Percentiles rank a stretch among this genome's conserved stretches.
Evolutionary conservation across 1,140 invertebrate species (phyloP).

Genomic region (Drosophila bocki): DNA sequence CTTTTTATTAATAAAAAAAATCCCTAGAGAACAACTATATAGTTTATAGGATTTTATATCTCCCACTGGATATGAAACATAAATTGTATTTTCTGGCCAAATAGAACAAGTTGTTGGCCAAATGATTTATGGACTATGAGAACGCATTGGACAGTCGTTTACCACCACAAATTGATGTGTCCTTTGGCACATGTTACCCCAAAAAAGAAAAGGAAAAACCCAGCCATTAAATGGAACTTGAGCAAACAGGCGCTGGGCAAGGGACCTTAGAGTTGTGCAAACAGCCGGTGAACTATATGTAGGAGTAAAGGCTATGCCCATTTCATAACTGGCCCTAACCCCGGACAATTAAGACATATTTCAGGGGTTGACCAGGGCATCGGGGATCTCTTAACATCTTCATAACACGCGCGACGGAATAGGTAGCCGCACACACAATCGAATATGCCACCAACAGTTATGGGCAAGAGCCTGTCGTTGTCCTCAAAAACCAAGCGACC

Average conservation of each 20-base stretch:
- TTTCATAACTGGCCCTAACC: conserved; percentile 8
- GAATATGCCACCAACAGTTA: conserved; percentile 76
- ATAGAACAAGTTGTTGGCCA: conserved; percentile 31
- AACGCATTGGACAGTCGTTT: conserved; percentile 69
- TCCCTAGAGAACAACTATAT: neutral
- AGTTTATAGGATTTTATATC: neutral
- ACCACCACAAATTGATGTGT: conserved; percentile 48
- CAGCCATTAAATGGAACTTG: conserved; percentile 47
- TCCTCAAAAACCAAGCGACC: conserved; percentile 20
- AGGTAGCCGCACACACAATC: conserved; percentile 23
- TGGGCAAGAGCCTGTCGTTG: conserved; percentile 21
- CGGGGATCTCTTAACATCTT: conserved; percentile 68
- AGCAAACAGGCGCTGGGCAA: no score
- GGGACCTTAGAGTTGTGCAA: conserved; percentile 39
- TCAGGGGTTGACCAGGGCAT: conserved; percentile 45
- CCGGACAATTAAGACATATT: conserved; percentile 51
- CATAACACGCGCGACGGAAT: conserved; percentile 78
- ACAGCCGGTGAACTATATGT: conserved; percentile 23
- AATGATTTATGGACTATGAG: conserved; percentile 71
- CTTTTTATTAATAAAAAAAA: neutral
- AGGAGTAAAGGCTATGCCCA: conserved; percentile 7
- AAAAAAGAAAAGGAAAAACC: neutral
- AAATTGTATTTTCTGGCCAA: conserved; percentile 43
- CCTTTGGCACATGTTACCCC: conserved; percentile 66
- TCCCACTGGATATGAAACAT: conserved; percentile 15